Conservation (phyloP, 2,888 invertebrate species). For the Camponotus fellah region DNA sequence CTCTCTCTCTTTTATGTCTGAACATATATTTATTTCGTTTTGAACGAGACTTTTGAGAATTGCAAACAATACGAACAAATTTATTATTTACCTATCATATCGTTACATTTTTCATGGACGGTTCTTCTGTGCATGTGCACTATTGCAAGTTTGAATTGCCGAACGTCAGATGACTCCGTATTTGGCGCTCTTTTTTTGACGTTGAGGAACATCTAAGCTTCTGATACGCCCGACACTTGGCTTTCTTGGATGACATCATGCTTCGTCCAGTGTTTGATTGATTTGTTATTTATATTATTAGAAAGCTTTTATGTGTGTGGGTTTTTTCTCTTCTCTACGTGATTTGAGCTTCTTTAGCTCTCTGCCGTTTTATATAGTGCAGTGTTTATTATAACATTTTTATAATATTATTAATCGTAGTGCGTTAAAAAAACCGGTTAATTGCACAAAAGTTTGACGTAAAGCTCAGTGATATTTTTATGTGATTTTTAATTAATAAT, state of each 20-base stretch:
- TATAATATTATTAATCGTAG: background rate
- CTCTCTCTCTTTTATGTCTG: too few species aligned
- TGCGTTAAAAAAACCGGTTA: background rate
- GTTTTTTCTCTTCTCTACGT: background rate
- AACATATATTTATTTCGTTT: background rate
- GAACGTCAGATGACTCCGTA: conserved; percentile 2
- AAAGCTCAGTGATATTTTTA: background rate
- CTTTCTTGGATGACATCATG: conserved; percentile 22
- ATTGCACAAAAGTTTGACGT: background rate
- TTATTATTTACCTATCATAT: background rate
- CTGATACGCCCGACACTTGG: background rate
- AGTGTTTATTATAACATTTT: background rate
- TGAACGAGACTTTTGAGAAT: background rate
- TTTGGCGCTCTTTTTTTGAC: conserved; percentile 33
- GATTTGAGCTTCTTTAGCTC: background rate
- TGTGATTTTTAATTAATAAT: conserved; percentile 2
- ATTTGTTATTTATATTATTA: conserved; percentile 48
- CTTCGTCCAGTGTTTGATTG: conserved; percentile 29
- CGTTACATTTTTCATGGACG: background rate
- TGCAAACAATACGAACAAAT: background rate
- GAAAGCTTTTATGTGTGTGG: background rate
- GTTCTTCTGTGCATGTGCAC: background rate
- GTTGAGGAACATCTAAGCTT: background rate
- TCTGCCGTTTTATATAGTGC: background rate
- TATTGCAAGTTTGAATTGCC: background rate